Evolutionary conservation across 2,113 vertebrate species (phyloP).

Genomic region (Oryzias celebensis): DNA sequence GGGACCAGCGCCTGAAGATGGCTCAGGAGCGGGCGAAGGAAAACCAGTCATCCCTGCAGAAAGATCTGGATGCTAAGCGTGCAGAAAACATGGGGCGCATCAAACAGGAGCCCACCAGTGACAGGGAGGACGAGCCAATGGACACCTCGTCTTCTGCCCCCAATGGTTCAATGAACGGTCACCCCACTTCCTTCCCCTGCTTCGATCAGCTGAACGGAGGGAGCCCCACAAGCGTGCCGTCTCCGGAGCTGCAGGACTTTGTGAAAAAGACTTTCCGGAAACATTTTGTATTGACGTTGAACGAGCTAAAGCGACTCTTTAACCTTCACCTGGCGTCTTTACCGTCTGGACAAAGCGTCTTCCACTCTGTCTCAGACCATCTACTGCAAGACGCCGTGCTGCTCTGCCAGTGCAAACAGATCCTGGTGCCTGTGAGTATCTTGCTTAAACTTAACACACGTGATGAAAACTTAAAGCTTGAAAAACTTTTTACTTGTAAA

Average conservation of each 20-base stretch:
- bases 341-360: conserved; percentile 84
- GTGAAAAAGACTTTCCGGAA: conserved; percentile 87
- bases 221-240: conserved; percentile 45
- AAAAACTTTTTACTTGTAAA: too few species aligned
- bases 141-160: conserved; percentile 77
- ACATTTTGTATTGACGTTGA: conserved; percentile 93
- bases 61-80: conserved; percentile 77
- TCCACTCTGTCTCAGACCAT: conserved; percentile 91
- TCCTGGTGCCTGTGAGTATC: conserved; percentile 96
- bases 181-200: conserved; percentile 43
- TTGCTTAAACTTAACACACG: neutral
- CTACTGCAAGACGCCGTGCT: conserved; percentile 92
- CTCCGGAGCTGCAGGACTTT: conserved; percentile 88
- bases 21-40: conserved; percentile 84
- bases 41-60: conserved; percentile 80
- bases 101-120: conserved; percentile 81
- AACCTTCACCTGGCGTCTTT: conserved; percentile 94
- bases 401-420: conserved; percentile 91
- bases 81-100: conserved; percentile 50
- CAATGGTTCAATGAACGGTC: conserved; percentile 84
- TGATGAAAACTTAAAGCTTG: neutral
- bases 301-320: conserved; percentile 94
- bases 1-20: conserved; percentile 84
- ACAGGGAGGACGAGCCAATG: conserved; percentile 84
- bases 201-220: conserved; percentile 74